Conservation (phyloP, 2,113 vertebrate species). For the Barbus barbus region DNA sequence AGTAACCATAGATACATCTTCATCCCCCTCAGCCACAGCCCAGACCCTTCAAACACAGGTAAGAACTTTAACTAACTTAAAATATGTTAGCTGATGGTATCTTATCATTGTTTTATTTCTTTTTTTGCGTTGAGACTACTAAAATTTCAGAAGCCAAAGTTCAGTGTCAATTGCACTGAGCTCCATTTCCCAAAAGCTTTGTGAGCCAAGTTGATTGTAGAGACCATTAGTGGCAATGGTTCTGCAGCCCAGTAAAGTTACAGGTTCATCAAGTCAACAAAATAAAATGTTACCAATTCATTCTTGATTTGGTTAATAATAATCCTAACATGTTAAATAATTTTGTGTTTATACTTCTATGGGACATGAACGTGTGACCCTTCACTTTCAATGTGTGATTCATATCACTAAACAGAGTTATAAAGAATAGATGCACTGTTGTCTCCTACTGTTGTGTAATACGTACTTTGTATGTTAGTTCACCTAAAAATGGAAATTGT, state of each 20-base stretch:
- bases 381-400: background rate
- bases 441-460: background rate
- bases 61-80: background rate
- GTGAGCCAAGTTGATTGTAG: background rate
- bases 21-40: conserved; percentile 24
- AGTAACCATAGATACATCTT: conserved; percentile 34
- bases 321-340: background rate
- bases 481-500: background rate
- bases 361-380: background rate
- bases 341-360: background rate
- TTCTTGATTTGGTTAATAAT: background rate
- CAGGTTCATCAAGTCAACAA: background rate
- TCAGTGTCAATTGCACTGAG: too few species aligned
- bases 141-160: background rate
- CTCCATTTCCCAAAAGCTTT: background rate
- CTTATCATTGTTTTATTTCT: background rate
- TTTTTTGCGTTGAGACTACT: background rate
- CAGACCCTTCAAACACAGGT: conserved; percentile 40
- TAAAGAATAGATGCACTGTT: background rate
- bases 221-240: background rate
- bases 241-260: background rate
- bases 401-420: background rate
- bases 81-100: background rate
- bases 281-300: background rate
- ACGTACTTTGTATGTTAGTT: background rate